Base-by-base conservation (phyloP, 2,113 vertebrate genomes). In the Emydocephalus ijimae region DNA sequence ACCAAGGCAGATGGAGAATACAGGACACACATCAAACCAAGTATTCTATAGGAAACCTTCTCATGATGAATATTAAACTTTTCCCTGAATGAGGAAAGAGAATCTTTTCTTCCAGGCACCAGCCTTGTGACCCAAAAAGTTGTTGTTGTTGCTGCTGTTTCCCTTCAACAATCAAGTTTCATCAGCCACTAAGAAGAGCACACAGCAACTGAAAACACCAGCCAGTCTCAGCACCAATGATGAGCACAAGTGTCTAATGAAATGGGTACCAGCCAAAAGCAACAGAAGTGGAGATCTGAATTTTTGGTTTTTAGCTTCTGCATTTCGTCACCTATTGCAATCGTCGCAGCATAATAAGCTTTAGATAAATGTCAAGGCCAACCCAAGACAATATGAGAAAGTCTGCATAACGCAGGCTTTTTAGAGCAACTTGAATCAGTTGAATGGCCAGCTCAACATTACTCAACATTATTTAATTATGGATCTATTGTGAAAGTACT, bases 291-390 rank as follows among this genome's bases (percentile, higher is more conserved):
- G 0, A n/a, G 50, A 55, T 50, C 45, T 43, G 74, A 14, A 87
- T 94, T 92, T 74, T 92, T 21, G 7, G 34, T 81, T 81, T 43
- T 81, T 81, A 81, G 74, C 34, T 43, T 43, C 8, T 89, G 54
- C 34, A 88, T 69, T 74, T 91, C 74, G 88, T 1, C 34, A 61
- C n/a, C 14, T 74, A n/a, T n/a, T 93, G 91, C 92, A 90, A 94
- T 93, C 7, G 56, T 91, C 50, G 0, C 92, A 85, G 56, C 56
- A 5, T 90, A 86, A 91, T 64, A 20, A 50, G 43, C 87, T 93
- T 93, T 39, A 88, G 48, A 89, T 89, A 92, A 92, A 91, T 24
- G 29, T 89, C 69, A 94, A 91, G n/a, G 56, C 91, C 81, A 92
- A 74, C 88, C 29, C 8, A 94, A 57, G 74, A 57, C 64, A 94